Base-by-base conservation (phyloP, 92 coral and sea anemone genomes). In the Heteractis magnifica region DNA sequence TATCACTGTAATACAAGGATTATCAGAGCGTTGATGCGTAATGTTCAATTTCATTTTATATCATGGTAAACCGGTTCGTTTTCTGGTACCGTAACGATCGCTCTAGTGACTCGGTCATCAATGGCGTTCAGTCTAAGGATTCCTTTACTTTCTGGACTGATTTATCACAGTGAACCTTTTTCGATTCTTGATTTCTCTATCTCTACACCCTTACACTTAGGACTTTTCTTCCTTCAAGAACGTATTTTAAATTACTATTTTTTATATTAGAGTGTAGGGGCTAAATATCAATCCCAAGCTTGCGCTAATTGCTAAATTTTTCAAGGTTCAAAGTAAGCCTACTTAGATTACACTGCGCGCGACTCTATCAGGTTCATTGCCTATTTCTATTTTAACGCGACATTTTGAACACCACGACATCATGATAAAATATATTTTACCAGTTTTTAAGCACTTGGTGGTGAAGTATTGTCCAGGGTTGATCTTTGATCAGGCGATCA, bases 401-500 rank as follows among this genome's bases (percentile, higher is more conserved):
- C 44, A 34, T 34, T 34, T 34, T 34, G 3, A 34, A 34, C 44
- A 34, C 44, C 44, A 2, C 3, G 44, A 34, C 44, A 34, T 34
- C 44, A 64, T 18, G 10, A 64, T 64, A 15, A 6, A 16, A 9
- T 18, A 18, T 19, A 16, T 64, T 64, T 18, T 10, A 64, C 20
- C 10, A 8, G 41, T 19, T 64, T 64, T 64, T 18, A 23, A 3
- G 11, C 2, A 16, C 21, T 18, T 64, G 23, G 5, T 64, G 71
- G 20, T 18, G 8, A 18, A 18, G 41, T 64, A n/a, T 64, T 9
- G 71, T 64, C 8, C 21, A 21, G 7, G 48, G 48, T 78, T 78
- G 81, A 78, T 78, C 81, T 78, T 78, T 78, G 81, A 14, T 59
- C 81, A 78, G 14, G 49, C 81, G 81, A 78, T 78, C 81, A 78